Base-by-base conservation (phyloP, 1,140 invertebrate genomes). In the Sarcophaga peregrina region DNA sequence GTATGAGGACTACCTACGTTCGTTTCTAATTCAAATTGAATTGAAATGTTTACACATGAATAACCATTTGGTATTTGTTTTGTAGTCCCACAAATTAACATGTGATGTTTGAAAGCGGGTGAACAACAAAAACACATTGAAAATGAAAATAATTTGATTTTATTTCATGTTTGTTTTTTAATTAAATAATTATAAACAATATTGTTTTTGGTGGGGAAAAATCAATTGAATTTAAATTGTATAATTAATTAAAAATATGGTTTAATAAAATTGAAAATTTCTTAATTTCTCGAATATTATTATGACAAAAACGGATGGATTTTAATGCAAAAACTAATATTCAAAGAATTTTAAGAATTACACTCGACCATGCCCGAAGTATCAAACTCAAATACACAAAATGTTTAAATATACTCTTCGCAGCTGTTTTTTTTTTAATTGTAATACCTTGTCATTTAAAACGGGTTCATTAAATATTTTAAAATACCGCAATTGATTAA, bases 121-220 rank as follows among this genome's bases (percentile, higher is more conserved):
- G 25, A 58, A 58, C 7, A 15, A 58, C 1, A 58, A 58, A 58
- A n/a, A 58, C 0, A 58, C 6, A 15, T 4, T 5, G 15, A 58
- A 5, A 58, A 58, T 58, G 5, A 13, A 58, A 58, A 15, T 58
- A 58, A 58, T 58, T 15, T 37, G n/a, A n/a, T 58, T 58, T n/a
- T 58, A n/a, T 58, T n/a, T n/a, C 15, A 15, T 58, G 54, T 58
- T 58, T 58, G 54, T 58, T 58, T 58, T 58, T 58, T 58, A 58
- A 4, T 58, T 11, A n/a, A 58, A 58, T 58, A 13, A 58, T 58
- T 15, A 15, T n/a, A 58, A 58, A 58, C 13, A 58, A 58, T 58
- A 5, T 58, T 13, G 13, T 58, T 58, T 58, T 58, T 37, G 25
- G 11, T 58, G 54, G 13, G n/a, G n/a, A 58, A 58, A 58, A 58